Evolutionary conservation across 2,797 vertebrate genomes (phyloP), one percentile per base, ranked within the genome.

Genomic region (Hyperoplus immaculatus): DNA sequence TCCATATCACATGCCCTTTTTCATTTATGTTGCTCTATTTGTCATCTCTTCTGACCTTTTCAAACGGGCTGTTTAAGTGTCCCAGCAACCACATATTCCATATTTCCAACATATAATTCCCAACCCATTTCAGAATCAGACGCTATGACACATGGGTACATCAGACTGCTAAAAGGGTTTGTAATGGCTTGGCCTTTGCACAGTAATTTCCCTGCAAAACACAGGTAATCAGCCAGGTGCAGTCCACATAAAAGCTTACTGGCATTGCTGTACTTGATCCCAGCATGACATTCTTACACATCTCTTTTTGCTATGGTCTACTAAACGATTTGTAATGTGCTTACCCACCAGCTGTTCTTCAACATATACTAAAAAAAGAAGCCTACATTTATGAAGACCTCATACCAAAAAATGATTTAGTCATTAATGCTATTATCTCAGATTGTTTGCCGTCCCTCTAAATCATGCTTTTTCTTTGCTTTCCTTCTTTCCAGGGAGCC

Each of bases 201-300:
- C 64, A 18, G 69, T 86, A 63, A 90, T 92, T 89, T 80, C 60
- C 69, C 70, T 69, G 38, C 57, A 85, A 92, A 92, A 90, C 72
- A 82, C 57, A 72, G 75, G 46, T 85, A 92, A 92, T 90, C 90
- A 87, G 62, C 49, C 58, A 61, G 59, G 61, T 82, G 78, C 56
- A 69, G 9, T 46, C 49, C 77, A 82, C 36, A 81, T 71, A 87
- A 85, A 80, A 78, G 68, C 81, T 79, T 18, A 50, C 43, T 47
- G 66, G 80, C 79, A 85, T 75, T 71, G 67, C 72, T 76, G 39
- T 39, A 61, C 72, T 87, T 88, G 82, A 56, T 18, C 54, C 55
- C 59, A 57, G 58, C 21, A 46, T 69, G 64, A 58, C 45, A 60
- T 74, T 21, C 77, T 72, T 68, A 51, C 39, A 41, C 29, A 36